Base-by-base conservation (phyloP, 53 echinoderm and acorn worm species). In the Paracentrotus lividus region DNA sequence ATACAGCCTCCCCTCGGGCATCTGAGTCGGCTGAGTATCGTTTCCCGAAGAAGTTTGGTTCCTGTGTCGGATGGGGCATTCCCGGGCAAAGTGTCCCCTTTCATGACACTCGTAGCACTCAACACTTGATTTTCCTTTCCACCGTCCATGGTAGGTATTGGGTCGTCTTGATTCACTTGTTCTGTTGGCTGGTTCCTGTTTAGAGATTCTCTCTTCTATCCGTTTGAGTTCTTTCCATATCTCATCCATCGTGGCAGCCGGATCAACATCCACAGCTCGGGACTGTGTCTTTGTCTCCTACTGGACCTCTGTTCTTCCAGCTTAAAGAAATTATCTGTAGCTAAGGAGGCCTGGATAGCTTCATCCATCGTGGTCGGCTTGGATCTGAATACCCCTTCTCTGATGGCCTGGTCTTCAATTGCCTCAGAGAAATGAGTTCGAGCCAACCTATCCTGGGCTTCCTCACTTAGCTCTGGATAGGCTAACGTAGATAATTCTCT, bases 351-450 rank as follows among this genome's bases (percentile, higher is more conserved):
- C n/a, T 77, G 53, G 16, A 95, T 31, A 33, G 95, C 88, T 40
- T 95, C 93, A 32, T 95, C 93, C 75, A 93, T 36, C 1, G 66
- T 69, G 3, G 1, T 21, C 31, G 93, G 92, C 44, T 88, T 86
- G 18, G 85, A 66, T 27, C 94, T 93, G 72, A 95, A 95, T 0
- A 96, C 93, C 20, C 78, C 88, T 64, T 91, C 85, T 93, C 95
- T 90, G 34, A 94, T 72, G 10, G 94, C 59, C 8, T 77, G 67
- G n/a, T 95, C 95, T 43, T 76, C 84, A 7, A 96, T 57, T 1
- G 97, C 96, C 76, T 97, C 94, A 6, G 95, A 90, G 52, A 97
- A 95, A 86, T 96, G 94, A 24, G 95, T 92, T 26, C 92, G 94
- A 4, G 93, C 64, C 42, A 96, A 49, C n/a, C n/a, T n/a, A n/a